Evolutionary conservation across 2,797 vertebrate species (phyloP).

Genomic region (Tinamus major): DNA sequence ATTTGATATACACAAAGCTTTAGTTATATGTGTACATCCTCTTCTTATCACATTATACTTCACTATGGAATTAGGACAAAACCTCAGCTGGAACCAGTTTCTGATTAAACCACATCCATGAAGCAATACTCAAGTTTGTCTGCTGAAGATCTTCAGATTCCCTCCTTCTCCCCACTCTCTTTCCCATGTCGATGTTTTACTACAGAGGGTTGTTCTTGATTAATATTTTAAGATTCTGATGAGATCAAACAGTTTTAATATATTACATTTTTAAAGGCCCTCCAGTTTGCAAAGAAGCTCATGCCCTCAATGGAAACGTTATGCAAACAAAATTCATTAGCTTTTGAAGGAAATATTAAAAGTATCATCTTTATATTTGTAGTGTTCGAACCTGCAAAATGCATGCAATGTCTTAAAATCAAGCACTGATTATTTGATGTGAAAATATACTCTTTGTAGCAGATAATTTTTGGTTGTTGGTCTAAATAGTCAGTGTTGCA

Average conservation of each 20-base stretch:
- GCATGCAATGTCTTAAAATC: constrained; percentile 2
- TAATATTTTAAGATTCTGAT: neutral
- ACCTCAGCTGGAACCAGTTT: neutral
- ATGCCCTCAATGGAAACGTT: neutral
- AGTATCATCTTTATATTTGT: neutral
- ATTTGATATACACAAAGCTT: neutral
- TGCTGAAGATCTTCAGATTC: neutral
- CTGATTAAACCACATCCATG: neutral
- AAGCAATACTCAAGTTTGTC: neutral
- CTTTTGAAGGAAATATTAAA: constrained; percentile 9
- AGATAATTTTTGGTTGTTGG: neutral
- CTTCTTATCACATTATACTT: neutral
- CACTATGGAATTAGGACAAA: neutral
- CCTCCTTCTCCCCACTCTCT: neutral
- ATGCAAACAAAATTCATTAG: neutral
- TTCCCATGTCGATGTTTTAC: neutral
- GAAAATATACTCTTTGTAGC: neutral
- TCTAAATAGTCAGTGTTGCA: neutral
- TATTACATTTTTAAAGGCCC: neutral
- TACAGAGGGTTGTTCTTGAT: neutral
- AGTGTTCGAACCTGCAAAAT: constrained; percentile 7
- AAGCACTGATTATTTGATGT: neutral
- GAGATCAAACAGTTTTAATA: neutral
- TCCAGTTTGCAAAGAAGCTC: neutral
- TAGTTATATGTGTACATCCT: neutral